Evolutionary conservation across 2,888 invertebrate species (phyloP), one percentile per base, ranked within the genome.

Genomic region (Uropetala carovei): DNA sequence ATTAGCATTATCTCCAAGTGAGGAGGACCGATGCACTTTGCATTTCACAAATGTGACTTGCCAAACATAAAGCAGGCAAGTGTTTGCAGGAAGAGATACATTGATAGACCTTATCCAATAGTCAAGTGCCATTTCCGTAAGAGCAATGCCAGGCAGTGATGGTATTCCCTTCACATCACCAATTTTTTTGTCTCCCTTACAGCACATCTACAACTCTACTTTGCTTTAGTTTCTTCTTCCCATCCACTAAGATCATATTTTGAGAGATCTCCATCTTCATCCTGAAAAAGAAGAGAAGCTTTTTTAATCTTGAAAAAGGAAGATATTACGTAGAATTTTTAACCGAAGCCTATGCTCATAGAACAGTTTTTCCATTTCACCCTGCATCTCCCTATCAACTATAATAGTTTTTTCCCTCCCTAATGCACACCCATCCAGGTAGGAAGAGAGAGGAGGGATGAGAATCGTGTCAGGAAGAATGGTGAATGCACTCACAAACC

Each of bases 211-310:
- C 30, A 64, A 11, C 8, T 58, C 56, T 89, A 89, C 89, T 89
- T 89, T 7, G 89, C 89, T 89, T 89, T 89, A n/a, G 89, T 96
- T 85, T 96, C 96, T 93, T 97, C 97, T 93, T 97, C 97, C 97
- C 97, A 97, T 92, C 94, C 95, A 93, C 94, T 95, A 83, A 98
- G 95, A 94, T 97, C 97, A 94, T 98, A 98, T 94, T 98, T 98
- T 56, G 97, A 97, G 89, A 98, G 95, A 94, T 98, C 97, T 16
- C 96, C 97, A 93, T 96, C 96, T 81, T 95, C 95, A 64, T 94
- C 94, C 22, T 93, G 85, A n/a, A 7, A 92, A 68, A 83, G n/a
- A 83, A 43, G 22, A 58, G 5, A 58, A 13, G 64, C 14, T 68
- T 43, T 43, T 43, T 43, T 43, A 3, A 43, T 43, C n/a, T 16